Conservation (phyloP, 2,113 vertebrate species). For the Protobothrops flavoviridis region DNA sequence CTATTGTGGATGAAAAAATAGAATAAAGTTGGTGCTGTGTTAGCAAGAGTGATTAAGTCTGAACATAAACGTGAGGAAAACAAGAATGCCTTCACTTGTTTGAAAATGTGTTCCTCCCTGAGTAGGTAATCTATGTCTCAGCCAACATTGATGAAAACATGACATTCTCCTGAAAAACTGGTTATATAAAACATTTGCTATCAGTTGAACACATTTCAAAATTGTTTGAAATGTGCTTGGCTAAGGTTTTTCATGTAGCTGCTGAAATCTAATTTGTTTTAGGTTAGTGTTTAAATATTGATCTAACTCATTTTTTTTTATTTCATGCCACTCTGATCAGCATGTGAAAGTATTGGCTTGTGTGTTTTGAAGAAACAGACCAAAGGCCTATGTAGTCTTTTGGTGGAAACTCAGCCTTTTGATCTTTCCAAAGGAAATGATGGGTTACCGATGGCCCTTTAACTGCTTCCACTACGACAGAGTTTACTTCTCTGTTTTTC, state of each 20-base stretch:
- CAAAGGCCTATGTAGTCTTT: neutral
- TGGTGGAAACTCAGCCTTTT: neutral
- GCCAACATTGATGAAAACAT: neutral
- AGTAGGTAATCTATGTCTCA: neutral
- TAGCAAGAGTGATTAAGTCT: neutral
- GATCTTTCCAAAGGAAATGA: neutral
- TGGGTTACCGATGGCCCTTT: neutral
- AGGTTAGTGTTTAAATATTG: conserved; percentile 1
- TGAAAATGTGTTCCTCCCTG: neutral
- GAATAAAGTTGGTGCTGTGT: neutral
- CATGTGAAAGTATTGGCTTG: neutral
- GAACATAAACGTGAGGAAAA: neutral
- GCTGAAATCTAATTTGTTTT: neutral
- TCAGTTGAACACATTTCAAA: neutral
- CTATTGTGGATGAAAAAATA: neutral
- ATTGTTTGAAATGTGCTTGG: neutral
- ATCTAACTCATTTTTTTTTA: neutral
- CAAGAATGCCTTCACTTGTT: neutral
- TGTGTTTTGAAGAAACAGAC: neutral
- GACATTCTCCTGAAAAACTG: neutral
- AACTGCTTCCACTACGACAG: neutral
- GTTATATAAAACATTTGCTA: neutral
- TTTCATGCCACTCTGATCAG: neutral
- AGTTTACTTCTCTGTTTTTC: neutral
- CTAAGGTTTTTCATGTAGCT: neutral